Conservation (phyloP, 2,113 vertebrate species). For the Himantopus leucocephalus region DNA sequence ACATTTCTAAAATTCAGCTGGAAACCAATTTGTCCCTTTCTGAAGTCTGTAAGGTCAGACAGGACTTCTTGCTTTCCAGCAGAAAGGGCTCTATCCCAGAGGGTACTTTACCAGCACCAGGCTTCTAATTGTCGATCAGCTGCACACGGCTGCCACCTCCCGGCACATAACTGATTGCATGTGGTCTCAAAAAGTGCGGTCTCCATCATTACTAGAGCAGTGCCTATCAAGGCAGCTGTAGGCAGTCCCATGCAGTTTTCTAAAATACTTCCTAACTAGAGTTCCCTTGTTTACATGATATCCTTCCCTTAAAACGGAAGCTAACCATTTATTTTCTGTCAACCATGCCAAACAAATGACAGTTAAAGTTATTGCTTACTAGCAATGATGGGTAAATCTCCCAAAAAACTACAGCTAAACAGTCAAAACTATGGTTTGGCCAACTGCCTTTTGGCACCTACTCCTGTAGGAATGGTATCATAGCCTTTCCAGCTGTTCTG, state of each 20-base stretch:
- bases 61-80: not conserved
- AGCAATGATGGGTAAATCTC: not conserved
- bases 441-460: not conserved
- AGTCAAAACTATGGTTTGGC: not conserved
- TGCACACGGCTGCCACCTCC: slow-evolving; percentile 40
- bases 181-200: no score
- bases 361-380: not conserved
- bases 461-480: not conserved
- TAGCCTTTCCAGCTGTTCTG: not conserved
- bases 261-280: not conserved
- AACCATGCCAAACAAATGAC: not conserved
- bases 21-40: not conserved
- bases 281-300: not conserved
- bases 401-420: not conserved
- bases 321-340: not conserved
- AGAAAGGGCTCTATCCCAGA: not conserved
- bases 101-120: fast-evolving
- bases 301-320: not conserved
- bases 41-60: not conserved
- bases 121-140: not conserved
- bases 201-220: no score
- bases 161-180: not conserved
- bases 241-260: not conserved
- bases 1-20: not conserved
- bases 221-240: not conserved